These are phyloP conservation scores for Acestrorhynchus altus DNA, from an alignment of 2,797 vertebrate genomes.

Conservation along the genomic window DNA sequence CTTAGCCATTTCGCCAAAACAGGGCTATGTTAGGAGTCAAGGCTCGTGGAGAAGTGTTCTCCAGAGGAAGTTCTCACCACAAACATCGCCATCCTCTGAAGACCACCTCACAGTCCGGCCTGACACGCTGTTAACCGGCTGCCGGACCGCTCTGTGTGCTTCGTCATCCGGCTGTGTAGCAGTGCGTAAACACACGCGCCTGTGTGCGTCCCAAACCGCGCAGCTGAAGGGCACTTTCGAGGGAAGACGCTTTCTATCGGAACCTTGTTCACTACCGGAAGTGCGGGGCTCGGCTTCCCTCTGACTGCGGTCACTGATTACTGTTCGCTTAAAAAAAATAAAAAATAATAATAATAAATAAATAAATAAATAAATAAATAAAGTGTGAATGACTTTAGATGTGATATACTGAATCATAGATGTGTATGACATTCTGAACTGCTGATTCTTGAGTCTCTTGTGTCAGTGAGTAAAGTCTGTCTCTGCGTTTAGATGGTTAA, in stretches of 20 bases:
- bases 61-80: slow-evolving; percentile 59
- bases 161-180: slow-evolving; percentile 60
- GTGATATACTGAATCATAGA: too few species aligned
- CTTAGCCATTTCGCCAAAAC: neutral
- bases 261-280: neutral
- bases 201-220: neutral
- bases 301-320: too few species aligned
- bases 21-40: neutral
- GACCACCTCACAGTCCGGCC: neutral
- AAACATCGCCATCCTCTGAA: slow-evolving; percentile 60
- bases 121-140: slow-evolving; percentile 30
- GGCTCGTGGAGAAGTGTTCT: neutral
- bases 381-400: too few species aligned
- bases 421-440: too few species aligned
- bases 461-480: too few species aligned
- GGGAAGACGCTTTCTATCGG: neutral
- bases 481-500: too few species aligned
- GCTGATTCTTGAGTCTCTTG: too few species aligned
- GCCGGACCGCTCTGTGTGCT: slow-evolving; percentile 51
- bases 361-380: too few species aligned
- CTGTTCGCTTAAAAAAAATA: too few species aligned
- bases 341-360: too few species aligned
- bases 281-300: too few species aligned
- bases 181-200: slow-evolving; percentile 1
- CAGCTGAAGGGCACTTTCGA: neutral